Conservation (phyloP, 2,113 vertebrate genomes). For the Larimichthys crocea region DNA sequence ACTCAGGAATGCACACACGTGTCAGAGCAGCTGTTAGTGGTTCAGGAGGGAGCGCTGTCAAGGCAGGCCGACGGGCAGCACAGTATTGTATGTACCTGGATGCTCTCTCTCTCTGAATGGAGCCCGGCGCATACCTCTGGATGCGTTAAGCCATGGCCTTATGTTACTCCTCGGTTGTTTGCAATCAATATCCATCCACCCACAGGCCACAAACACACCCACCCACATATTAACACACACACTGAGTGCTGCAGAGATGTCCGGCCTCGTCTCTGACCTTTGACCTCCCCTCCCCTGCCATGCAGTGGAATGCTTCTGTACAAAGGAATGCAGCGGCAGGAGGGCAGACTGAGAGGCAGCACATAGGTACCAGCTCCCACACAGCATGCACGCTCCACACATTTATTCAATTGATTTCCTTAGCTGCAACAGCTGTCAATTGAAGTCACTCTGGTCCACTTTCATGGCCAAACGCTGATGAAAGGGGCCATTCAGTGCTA, state of each 20-base stretch:
- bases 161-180: not conserved
- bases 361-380: conserved; percentile 29
- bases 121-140: not conserved
- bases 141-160: not conserved
- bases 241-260: not conserved
- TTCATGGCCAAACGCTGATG: conserved; percentile 64
- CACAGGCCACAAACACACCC: not conserved
- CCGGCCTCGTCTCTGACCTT: conserved; percentile 39
- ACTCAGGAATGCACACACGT: conserved; percentile 71
- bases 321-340: conserved; percentile 59
- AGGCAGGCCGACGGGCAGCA: conserved; percentile 11
- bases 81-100: conserved; percentile 44
- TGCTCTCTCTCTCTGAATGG: conserved; percentile 14
- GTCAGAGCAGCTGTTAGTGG: conserved; percentile 73
- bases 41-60: conserved; percentile 37
- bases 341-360: conserved; percentile 16
- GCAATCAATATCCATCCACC: not conserved
- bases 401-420: conserved; percentile 72
- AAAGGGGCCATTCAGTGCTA: conserved; percentile 68
- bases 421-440: conserved; percentile 67
- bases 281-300: conserved; percentile 37
- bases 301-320: conserved; percentile 47
- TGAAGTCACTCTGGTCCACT: conserved; percentile 71
- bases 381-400: conserved; percentile 20
- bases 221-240: not conserved